Conservation (phyloP, 2,113 vertebrate species). For the Prunella fulvescens region DNA sequence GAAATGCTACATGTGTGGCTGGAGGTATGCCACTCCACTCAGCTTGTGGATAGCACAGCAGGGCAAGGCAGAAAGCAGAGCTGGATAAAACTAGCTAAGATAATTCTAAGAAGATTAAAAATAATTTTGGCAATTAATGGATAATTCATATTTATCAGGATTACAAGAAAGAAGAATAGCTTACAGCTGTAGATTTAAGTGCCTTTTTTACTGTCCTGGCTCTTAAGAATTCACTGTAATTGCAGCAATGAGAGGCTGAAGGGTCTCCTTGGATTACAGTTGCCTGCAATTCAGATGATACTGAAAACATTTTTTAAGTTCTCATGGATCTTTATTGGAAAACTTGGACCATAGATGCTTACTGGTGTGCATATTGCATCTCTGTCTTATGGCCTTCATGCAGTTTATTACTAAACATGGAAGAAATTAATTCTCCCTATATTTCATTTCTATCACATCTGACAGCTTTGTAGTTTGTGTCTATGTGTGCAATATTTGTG, state of each 20-base stretch:
- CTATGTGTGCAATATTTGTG: not conserved
- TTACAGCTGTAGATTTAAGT: not conserved
- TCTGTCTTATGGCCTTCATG: not conserved
- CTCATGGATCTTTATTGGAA: not conserved
- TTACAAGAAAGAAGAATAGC: not conserved
- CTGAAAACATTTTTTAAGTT: not conserved
- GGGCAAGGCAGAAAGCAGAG: not conserved
- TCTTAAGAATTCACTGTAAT: not conserved
- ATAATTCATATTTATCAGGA: not conserved
- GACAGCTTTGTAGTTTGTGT: not conserved
- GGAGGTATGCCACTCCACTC: not conserved
- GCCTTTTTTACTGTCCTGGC: not conserved
- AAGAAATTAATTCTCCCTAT: not conserved
- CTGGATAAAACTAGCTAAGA: not conserved
- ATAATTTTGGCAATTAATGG: constrained; percentile 13
- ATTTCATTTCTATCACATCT: constrained; percentile 15
- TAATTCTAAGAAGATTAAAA: constrained; percentile 17
- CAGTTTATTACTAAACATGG: constrained; percentile 26
- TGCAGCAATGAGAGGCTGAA: not conserved
- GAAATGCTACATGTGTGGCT: rapidly evolving
- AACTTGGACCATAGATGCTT: not conserved
- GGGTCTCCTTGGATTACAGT: not conserved
- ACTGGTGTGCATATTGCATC: not conserved
- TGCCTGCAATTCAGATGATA: not conserved
- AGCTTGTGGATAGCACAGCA: not conserved